phyloP scores from a whole-genome alignment of 2,797 vertebrate genomes.

The Sebastes matsubarae region DNA sequence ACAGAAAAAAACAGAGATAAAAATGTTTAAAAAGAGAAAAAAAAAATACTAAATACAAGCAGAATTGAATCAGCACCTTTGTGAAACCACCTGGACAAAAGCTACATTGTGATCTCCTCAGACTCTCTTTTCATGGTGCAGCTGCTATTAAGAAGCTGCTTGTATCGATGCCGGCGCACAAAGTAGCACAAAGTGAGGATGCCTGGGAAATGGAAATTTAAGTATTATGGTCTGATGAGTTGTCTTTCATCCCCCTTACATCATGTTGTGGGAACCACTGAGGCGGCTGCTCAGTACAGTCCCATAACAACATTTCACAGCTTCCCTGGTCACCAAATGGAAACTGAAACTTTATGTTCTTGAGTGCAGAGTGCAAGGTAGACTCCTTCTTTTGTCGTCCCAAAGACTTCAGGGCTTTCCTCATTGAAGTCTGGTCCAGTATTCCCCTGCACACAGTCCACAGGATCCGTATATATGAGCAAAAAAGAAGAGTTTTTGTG shows the following conservation, averaged over 20 bases:
- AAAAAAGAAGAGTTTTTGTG: neutral
- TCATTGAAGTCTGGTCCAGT: slow-evolving; percentile 16
- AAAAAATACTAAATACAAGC: slow-evolving; percentile 6
- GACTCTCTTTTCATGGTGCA: slow-evolving; percentile 36
- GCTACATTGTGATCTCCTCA: slow-evolving; percentile 29
- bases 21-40: neutral
- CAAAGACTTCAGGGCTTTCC: slow-evolving; percentile 35
- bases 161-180: slow-evolving; percentile 34
- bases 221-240: slow-evolving; percentile 65
- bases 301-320: slow-evolving; percentile 48
- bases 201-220: slow-evolving; percentile 56
- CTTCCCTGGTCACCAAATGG: slow-evolving; percentile 44
- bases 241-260: slow-evolving; percentile 69
- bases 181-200: slow-evolving; percentile 51
- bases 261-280: slow-evolving; percentile 58
- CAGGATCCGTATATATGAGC: neutral
- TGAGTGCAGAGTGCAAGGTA: slow-evolving; percentile 2
- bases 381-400: slow-evolving; percentile 26
- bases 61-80: slow-evolving; percentile 46
- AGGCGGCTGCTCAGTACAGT: slow-evolving; percentile 40
- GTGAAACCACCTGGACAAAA: slow-evolving; percentile 32
- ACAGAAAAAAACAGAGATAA: neutral
- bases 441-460: neutral
- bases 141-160: slow-evolving; percentile 37
- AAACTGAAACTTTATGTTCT: slow-evolving; percentile 51